These are phyloP conservation scores for Zosterops japonicus DNA, from an alignment of 2,113 vertebrate genomes.

Conservation along the genomic window DNA sequence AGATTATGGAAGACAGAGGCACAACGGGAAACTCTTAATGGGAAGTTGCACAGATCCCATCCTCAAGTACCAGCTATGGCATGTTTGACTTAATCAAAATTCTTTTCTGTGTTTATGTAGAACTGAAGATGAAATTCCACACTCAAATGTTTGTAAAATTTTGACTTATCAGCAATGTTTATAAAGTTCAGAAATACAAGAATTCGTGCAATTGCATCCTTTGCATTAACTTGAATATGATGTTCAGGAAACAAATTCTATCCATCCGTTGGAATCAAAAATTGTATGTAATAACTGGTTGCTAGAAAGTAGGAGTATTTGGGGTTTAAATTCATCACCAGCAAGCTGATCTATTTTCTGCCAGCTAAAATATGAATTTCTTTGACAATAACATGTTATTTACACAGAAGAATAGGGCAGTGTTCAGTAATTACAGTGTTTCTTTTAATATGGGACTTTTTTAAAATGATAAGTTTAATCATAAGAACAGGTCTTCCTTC, in stretches of 20 bases:
- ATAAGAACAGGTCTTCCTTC: background rate
- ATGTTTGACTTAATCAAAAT: background rate
- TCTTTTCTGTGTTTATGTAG: background rate
- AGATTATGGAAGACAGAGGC: background rate
- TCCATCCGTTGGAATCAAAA: background rate
- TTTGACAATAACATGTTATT: background rate
- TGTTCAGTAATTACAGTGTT: background rate
- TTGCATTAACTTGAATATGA: background rate
- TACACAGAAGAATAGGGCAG: background rate
- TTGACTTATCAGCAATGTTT: background rate
- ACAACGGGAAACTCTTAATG: background rate
- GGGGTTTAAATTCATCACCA: background rate
- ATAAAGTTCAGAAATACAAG: background rate
- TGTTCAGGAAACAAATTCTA: background rate
- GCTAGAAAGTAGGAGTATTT: background rate
- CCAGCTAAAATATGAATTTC: background rate
- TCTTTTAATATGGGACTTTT: background rate
- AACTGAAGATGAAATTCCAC: background rate
- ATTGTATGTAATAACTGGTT: fast-evolving
- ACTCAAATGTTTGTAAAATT: background rate
- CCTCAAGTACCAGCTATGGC: background rate
- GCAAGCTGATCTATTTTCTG: background rate
- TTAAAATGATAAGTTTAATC: background rate
- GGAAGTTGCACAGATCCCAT: background rate
- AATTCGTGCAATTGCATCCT: background rate